phyloP scores from a whole-genome alignment of 2,797 vertebrate species.

The Malacoctenus gilli region DNA sequence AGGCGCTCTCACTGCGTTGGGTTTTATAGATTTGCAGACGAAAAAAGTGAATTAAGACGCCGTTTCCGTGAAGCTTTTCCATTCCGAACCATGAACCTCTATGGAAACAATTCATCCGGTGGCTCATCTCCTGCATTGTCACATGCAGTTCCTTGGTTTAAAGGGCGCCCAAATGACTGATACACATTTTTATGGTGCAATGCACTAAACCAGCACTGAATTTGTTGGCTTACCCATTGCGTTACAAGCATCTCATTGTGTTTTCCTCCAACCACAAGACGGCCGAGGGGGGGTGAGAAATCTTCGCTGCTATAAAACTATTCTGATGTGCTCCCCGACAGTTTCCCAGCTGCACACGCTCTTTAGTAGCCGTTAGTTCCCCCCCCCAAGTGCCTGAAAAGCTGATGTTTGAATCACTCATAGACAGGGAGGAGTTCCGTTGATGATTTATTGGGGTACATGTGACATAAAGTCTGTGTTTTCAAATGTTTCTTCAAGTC shows the following conservation, averaged over 20 bases:
- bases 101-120: constrained; percentile 24
- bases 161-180: constrained; percentile 11
- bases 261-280: constrained; percentile 38
- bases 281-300: constrained; percentile 28
- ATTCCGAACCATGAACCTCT: neutral
- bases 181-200: constrained; percentile 29
- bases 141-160: constrained; percentile 18
- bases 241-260: constrained; percentile 42
- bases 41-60: neutral
- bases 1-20: constrained; percentile 20
- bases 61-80: neutral
- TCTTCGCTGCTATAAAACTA: constrained; percentile 15
- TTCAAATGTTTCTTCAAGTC: constrained; percentile 26
- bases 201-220: constrained; percentile 21
- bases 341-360: constrained; percentile 23
- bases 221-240: constrained; percentile 39
- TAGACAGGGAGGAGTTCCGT: no score
- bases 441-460: constrained; percentile 16
- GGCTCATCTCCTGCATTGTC: neutral
- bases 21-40: constrained; percentile 24
- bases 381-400: constrained; percentile 18
- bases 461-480: constrained; percentile 21
- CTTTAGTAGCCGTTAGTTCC: constrained; percentile 21
- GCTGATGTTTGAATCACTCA: constrained; percentile 20
- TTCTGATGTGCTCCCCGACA: constrained; percentile 20